Base-by-base conservation (phyloP, 2,888 invertebrate species). In the Rhagium mordax region DNA sequence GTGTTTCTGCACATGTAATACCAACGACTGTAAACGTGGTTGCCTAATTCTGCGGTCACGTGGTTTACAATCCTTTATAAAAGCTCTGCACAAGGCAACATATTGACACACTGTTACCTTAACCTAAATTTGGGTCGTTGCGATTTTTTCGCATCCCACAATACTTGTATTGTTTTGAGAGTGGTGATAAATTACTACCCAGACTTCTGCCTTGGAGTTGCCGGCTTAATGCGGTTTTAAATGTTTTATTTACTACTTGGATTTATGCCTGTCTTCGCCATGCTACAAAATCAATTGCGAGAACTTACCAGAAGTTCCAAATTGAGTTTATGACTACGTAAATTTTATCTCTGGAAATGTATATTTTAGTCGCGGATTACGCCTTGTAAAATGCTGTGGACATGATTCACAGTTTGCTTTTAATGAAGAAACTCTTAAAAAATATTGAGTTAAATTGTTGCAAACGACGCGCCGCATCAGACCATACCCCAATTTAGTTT, bases 271-370 rank as follows among this genome's bases (percentile, higher is more conserved):
- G 33, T 41, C 18, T 59, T 33, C 27, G 2, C 10, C 59, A 33
- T 57, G 7, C 18, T 5, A 29, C 7, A 16, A 59, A 59, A 59
- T 59, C 59, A 59, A 41, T 41, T 59, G 33, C 16, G 59, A 3
- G 18, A 15, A 33, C 10, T 20, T 29, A 18, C 18, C 33, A 59
- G 33, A 59, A 33, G 59, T 33, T 59, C 33, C 33, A 59, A 33
- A 59, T 59, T 59, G 33, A 59, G 59, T 59, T 59, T 59, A 24
- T 16, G 16, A 0, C 16, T n/a, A 59, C 13, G 13, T 41, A 59
- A 59, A 59, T 33, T 59, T 33, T 59, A 59, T 59, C 33, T n/a
- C 33, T 5, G 33, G 3, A 20, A 33, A 59, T 59, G 29, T 59
- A 59, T 59, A 59, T 27, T 29, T 59, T 59, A 59, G 57, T 13